Percentiles rank a stretch among this genome's conserved stretches.
Evolutionary conservation across 1,140 invertebrate genomes (phyloP).

Genomic region (Scaptomyza graminum): DNA sequence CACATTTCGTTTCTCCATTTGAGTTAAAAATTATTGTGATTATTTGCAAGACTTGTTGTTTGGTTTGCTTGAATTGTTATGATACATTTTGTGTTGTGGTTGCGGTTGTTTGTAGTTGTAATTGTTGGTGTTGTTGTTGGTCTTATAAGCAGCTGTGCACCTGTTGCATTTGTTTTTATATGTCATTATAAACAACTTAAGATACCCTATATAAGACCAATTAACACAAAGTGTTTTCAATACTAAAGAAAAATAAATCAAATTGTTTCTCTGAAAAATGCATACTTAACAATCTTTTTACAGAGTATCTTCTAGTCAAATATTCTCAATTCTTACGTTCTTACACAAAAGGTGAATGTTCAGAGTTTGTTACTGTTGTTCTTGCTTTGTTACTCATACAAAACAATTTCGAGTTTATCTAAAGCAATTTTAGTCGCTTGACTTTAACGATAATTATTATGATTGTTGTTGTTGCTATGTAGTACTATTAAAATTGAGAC

Average conservation of each 20-base stretch:
- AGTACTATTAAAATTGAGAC: slow-evolving; percentile 22
- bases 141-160: slow-evolving; percentile 36
- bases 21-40: slow-evolving; percentile 75
- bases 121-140: slow-evolving; percentile 25
- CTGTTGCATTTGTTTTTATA: slow-evolving; percentile 58
- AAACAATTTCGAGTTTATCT: slow-evolving; percentile 5
- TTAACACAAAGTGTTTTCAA: too few species aligned
- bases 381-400: background rate
- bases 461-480: slow-evolving; percentile 13
- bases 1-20: slow-evolving; percentile 50
- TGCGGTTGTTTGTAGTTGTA: slow-evolving; percentile 14
- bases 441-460: slow-evolving; percentile 18
- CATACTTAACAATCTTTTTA: slow-evolving; percentile 1
- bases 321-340: slow-evolving; percentile 1
- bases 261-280: too few species aligned
- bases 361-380: slow-evolving; percentile 6
- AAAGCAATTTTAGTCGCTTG: slow-evolving; percentile 43
- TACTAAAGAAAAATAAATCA: too few species aligned
- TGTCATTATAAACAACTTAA: slow-evolving; percentile 30
- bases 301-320: background rate
- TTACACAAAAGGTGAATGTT: slow-evolving; percentile 4
- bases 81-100: slow-evolving; percentile 17
- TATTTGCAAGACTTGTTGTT: slow-evolving; percentile 56
- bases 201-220: background rate
- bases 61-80: slow-evolving; percentile 11